Base-by-base conservation (phyloP, 1,140 invertebrate genomes). In the Drosophila virilis region DNA sequence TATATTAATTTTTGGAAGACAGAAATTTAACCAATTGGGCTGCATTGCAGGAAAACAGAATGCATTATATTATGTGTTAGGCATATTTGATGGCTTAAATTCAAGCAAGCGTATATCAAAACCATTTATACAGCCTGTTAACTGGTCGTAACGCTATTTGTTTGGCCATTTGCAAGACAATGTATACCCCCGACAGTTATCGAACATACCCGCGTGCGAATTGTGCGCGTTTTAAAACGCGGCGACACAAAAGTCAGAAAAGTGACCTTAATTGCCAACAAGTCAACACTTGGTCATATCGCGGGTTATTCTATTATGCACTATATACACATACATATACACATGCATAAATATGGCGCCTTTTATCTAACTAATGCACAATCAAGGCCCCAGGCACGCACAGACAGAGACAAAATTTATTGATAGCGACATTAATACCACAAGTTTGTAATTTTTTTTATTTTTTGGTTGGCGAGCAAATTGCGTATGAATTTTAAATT, bases 341-440 rank as follows among this genome's bases (percentile, higher is more conserved):
- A 32, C 52, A 37, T 66, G 32, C 60, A 33, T 32, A 42, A 15
- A 38, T 64, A 71, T 75, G 48, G 66, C 79, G 72, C 73, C 61
- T 59, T 71, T 75, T 71, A 75, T 71, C 73, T 71, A 79, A 72
- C 82, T 85, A 78, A 86, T 86, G 83, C 83, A 86, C 78, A 75
- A 86, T 64, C 82, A 86, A 86, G 82, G 78, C 82, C 82, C 78
- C 74, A 78, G 78, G 66, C 71, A 81, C 75, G 67, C 51, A 77
- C 50, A 48, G 73, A 77, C 80, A 76, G 73, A 78, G 68, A 71
- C 65, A 79, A 77, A 83, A 88, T 88, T 88, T 88, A 88, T 88
- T 88, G 84, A 86, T 86, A 73, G 71, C 82, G 75, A 86, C 75
- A 86, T 86, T 85, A 86, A 88, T 80, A 79, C 83, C 65, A 83